Conservation (phyloP, 2,113 vertebrate species). For the Murina feae region DNA sequence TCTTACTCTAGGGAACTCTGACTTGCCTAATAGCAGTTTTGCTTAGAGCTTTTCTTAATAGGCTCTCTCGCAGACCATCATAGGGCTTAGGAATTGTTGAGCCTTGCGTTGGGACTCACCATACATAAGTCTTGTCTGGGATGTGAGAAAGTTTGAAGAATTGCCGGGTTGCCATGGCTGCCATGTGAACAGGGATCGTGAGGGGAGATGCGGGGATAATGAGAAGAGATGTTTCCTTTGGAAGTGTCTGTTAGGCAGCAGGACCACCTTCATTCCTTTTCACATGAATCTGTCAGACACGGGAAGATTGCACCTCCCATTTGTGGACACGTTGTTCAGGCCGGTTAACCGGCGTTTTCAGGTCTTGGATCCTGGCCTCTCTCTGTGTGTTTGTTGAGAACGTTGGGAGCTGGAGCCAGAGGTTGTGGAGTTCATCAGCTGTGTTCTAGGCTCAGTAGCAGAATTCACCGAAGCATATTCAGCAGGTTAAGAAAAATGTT, state of each 20-base stretch:
- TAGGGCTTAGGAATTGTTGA: neutral
- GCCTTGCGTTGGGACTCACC: neutral
- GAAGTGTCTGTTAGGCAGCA: neutral
- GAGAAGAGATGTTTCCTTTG: neutral
- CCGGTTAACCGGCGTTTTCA: constrained; percentile 59
- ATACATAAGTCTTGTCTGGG: neutral
- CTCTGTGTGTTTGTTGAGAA: neutral
- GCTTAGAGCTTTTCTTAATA: neutral
- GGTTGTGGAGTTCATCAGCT: neutral
- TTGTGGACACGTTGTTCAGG: constrained; percentile 52
- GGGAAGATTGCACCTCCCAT: constrained; percentile 43
- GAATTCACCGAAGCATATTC: constrained; percentile 45
- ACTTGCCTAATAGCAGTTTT: neutral
- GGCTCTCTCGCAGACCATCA: neutral
- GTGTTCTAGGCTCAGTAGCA: constrained; percentile 39
- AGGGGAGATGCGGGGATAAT: neutral
- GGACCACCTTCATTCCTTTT: constrained; percentile 6
- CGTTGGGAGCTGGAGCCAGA: neutral
- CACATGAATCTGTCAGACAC: constrained; percentile 43
- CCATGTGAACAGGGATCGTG: neutral
- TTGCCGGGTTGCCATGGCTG: neutral
- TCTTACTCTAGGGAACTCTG: neutral
- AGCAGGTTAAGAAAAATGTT: constrained; percentile 55
- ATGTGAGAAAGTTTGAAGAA: neutral
- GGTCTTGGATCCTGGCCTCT: constrained; percentile 4